Evolutionary conservation across 2,797 vertebrate species (phyloP).

Genomic region (Coregonus ussuriensis): DNA sequence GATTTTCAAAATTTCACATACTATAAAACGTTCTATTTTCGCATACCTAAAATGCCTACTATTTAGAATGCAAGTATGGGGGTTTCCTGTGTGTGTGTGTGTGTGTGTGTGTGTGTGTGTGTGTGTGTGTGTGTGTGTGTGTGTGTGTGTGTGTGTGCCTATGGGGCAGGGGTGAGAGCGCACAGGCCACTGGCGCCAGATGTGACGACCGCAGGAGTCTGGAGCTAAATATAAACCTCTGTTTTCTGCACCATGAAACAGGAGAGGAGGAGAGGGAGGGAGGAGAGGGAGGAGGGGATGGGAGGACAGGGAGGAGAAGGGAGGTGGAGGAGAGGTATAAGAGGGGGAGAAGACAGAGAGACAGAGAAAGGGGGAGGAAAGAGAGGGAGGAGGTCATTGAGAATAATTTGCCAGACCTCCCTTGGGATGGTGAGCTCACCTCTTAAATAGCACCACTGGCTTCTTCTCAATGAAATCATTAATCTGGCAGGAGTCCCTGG

Average conservation of each 20-base stretch:
- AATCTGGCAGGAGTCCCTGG: constrained; percentile 60
- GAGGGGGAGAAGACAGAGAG: constrained; percentile 3
- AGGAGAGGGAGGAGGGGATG: background rate
- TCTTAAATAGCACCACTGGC: constrained; percentile 75
- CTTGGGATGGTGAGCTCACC: constrained; percentile 77
- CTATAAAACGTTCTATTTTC: too few relatives aligned
- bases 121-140: too few relatives aligned
- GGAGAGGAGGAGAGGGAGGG: background rate
- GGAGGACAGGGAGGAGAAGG: background rate
- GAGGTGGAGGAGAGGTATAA: constrained; percentile 21
- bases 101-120: background rate
- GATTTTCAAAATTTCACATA: too few relatives aligned
- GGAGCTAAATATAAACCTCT: constrained; percentile 80
- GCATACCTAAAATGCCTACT: too few relatives aligned
- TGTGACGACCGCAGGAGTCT: constrained; percentile 81
- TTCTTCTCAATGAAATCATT: constrained; percentile 80
- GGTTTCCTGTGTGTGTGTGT: background rate
- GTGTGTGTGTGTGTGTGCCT: background rate
- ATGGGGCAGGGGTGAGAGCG: constrained; percentile 68
- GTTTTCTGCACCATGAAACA: constrained; percentile 73
- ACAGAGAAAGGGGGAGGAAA: constrained; percentile 6
- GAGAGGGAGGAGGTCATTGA: constrained; percentile 61
- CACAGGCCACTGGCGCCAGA: constrained; percentile 78
- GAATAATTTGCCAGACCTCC: constrained; percentile 63
- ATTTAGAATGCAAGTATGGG: too few relatives aligned